These are phyloP conservation scores for Malurus cyaneus DNA, from an alignment of 2,113 vertebrate genomes.

Conservation along the genomic window DNA sequence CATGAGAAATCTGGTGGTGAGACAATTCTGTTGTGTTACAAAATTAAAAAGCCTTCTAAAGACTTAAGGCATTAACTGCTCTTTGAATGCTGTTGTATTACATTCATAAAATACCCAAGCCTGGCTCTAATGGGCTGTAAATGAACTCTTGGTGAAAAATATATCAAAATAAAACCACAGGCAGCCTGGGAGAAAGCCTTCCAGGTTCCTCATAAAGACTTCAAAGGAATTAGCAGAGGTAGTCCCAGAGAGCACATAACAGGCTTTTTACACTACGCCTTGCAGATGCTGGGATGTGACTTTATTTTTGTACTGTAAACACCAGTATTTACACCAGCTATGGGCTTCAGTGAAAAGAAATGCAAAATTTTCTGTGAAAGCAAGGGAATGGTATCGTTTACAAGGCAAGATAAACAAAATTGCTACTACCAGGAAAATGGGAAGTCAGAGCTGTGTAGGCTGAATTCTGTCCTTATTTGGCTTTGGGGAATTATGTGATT, in stretches of 20 bases:
- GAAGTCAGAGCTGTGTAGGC: slow-evolving; percentile 7
- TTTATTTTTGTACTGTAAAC: neutral
- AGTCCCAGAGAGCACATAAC: neutral
- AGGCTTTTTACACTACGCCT: neutral
- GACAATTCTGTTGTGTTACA: neutral
- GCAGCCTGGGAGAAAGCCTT: neutral
- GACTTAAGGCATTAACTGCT: neutral
- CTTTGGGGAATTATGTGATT: slow-evolving; percentile 39
- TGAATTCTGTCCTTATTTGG: slow-evolving; percentile 54
- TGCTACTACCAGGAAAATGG: slow-evolving; percentile 1
- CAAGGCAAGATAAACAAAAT: neutral
- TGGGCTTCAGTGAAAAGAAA: neutral
- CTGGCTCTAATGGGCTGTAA: neutral
- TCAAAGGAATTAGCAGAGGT: neutral
- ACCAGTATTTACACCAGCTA: neutral
- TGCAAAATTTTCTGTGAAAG: neutral
- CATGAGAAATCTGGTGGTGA: neutral
- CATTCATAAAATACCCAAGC: neutral
- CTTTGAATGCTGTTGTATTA: neutral
- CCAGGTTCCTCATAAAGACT: neutral
- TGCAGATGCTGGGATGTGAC: neutral
- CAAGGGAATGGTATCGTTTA: neutral
- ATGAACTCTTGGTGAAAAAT: neutral
- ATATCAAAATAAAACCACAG: neutral
- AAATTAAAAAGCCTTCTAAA: slow-evolving; percentile 1